Evolutionary conservation across 2,888 invertebrate genomes (phyloP), one percentile per base, ranked within the genome.

Genomic region (Spodoptera exigua): DNA sequence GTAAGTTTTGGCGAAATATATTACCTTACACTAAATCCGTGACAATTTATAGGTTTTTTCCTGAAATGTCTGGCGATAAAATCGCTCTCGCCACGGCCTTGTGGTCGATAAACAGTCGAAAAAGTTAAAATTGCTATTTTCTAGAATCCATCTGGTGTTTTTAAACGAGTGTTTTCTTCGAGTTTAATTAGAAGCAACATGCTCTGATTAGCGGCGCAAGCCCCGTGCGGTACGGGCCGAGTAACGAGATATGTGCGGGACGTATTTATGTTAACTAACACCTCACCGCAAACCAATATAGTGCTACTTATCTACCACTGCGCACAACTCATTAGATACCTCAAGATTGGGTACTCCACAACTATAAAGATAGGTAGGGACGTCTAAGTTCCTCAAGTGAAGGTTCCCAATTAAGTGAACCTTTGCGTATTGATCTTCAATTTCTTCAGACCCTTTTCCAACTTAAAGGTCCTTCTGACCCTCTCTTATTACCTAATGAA

Each of bases 161-260:
- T 17, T 40, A 45, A 34, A 17, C 14, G 35, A 14, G 14, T n/a
- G 51, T 32, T 74, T 67, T 73, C 55, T 57, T 49, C 34, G 34
- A 64, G 44, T 55, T 55, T 60, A 62, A 69, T 69, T 66, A 66
- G 61, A 68, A 65, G 32, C 45, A 65, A 5, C 60, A 64, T 76
- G 74, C 63, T 76, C 73, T 73, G 70, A 65, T 76, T 76, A 59
- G 40, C 70, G 47, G 40, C 47, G 67, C 65, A 62, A 61, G 46
- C 51, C 62, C 57, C 63, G 63, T 66, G 53, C 60, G 48, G 57
- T 62, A 65, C 54, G 14, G 44, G n/a, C 52, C 27, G 47, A 52
- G 76, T 70, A 70, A 70, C 47, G 36, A 72, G 63, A 76, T 72
- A 66, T 60, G 56, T 63, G 69, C 56, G 54, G 41, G 64, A 73